These are phyloP conservation scores for Melinopterus prodromus DNA, from an alignment of 2,888 invertebrate species.

Conservation along the genomic window DNA sequence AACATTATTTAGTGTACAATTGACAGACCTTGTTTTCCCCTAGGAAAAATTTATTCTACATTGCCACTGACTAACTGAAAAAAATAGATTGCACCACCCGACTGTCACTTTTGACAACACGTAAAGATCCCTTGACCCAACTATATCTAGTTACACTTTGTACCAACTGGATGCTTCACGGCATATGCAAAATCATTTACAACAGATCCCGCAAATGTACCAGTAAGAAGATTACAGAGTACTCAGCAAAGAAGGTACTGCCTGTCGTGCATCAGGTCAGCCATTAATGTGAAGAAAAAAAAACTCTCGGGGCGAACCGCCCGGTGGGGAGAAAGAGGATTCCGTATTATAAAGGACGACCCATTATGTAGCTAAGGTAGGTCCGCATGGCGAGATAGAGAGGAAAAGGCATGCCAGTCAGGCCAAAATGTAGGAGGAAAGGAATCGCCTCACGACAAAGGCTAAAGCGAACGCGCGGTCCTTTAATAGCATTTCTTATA, in stretches of 20 bases:
- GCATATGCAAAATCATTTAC: background rate
- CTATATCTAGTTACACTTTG: too few relatives aligned
- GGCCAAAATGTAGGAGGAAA: background rate
- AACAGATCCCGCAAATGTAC: background rate
- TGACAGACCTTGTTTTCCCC: too few relatives aligned
- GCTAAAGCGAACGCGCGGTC: background rate
- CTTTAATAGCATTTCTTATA: constrained; percentile 4
- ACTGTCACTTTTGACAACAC: too few relatives aligned
- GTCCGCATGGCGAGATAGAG: background rate
- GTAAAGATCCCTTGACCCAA: too few relatives aligned
- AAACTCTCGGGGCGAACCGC: background rate
- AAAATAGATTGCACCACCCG: too few relatives aligned
- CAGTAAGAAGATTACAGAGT: background rate
- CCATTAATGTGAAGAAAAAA: background rate
- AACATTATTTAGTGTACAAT: too few relatives aligned
- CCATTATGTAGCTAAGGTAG: background rate
- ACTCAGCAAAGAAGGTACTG: background rate
- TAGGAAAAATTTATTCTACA: too few relatives aligned
- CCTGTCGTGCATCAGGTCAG: background rate
- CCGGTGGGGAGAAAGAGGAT: background rate
- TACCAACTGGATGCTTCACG: too few relatives aligned
- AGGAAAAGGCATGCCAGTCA: background rate
- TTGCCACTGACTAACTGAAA: too few relatives aligned
- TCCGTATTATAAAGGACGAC: background rate
- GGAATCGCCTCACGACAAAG: background rate